Percentiles rank a stretch among this genome's conserved stretches.
phyloP scores from a whole-genome alignment of 2,797 vertebrate genomes.

The Antennarius maculatus region DNA sequence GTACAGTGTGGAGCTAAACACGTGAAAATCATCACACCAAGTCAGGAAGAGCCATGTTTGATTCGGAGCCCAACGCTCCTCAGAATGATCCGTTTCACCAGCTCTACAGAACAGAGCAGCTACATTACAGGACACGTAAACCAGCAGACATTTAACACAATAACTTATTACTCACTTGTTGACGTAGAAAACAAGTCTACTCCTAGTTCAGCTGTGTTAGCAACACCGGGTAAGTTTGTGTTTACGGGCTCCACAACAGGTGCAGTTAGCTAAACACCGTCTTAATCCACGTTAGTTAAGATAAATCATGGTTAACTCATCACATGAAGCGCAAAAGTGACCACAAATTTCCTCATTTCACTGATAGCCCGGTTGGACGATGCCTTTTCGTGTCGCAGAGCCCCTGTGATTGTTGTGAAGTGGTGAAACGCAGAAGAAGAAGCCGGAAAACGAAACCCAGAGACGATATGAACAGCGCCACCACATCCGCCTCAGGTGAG shows the following conservation, averaged over 20 bases:
- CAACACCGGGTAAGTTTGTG: not conserved
- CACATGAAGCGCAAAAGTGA: not conserved
- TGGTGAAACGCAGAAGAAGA: slow-evolving; percentile 41
- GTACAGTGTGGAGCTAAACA: not conserved
- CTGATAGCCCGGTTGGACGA: not conserved
- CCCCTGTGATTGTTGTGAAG: slow-evolving; percentile 38
- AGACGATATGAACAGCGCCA: slow-evolving; percentile 58
- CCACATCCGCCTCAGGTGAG: slow-evolving; percentile 6
- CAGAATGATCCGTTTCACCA: not conserved
- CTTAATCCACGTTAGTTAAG: too few species aligned
- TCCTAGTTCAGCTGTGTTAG: slow-evolving; percentile 22
- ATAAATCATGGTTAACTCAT: not conserved
- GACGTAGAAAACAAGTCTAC: not conserved
- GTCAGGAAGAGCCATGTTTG: not conserved
- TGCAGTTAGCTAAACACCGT: not conserved
- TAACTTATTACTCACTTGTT: slow-evolving; percentile 12
- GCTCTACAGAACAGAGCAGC: not conserved
- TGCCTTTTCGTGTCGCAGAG: not conserved
- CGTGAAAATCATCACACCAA: not conserved
- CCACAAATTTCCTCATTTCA: not conserved
- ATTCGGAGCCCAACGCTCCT: not conserved
- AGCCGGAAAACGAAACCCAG: not conserved
- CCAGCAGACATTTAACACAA: not conserved
- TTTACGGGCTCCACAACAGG: slow-evolving; percentile 15
- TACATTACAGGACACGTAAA: not conserved